phyloP scores from a whole-genome alignment of 2,888 invertebrate species.

The Ochlodes sylvanus region DNA sequence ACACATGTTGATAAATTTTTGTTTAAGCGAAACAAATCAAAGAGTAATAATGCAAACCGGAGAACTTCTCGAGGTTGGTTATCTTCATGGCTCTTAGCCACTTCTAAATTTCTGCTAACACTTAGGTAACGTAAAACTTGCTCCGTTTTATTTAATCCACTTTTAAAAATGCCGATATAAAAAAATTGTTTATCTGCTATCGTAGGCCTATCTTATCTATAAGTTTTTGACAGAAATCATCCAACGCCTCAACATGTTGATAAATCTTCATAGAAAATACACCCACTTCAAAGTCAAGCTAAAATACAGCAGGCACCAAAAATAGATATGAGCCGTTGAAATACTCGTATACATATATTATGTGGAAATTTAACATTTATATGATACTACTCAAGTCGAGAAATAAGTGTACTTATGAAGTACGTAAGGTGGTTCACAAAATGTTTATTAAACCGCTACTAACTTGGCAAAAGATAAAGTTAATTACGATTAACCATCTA shows the following conservation, averaged over 20 bases:
- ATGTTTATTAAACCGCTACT: neutral
- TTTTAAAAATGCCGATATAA: constrained; percentile 1
- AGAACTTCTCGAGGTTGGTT: no score
- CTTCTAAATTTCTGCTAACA: neutral
- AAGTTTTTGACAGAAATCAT: constrained; percentile 34
- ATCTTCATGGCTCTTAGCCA: neutral
- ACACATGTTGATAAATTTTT: no score
- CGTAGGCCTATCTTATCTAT: constrained; percentile 24
- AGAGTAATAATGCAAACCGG: no score
- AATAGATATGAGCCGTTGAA: neutral
- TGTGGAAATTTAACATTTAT: neutral
- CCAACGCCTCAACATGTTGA: constrained; percentile 30
- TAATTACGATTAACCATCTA: neutral
- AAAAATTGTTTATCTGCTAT: constrained; percentile 50
- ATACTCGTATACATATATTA: neutral
- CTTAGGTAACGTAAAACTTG: neutral
- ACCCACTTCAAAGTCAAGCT: constrained; percentile 1
- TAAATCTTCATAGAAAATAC: constrained; percentile 17
- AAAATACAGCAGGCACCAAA: constrained; percentile 5
- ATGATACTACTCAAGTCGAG: neutral
- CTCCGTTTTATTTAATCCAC: neutral
- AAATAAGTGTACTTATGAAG: neutral
- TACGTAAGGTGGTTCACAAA: no score
- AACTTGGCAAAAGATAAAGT: neutral
- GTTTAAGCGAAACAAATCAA: no score